Evolutionary conservation across 2,888 invertebrate species (phyloP).

Genomic region (Epirrita christyi): DNA sequence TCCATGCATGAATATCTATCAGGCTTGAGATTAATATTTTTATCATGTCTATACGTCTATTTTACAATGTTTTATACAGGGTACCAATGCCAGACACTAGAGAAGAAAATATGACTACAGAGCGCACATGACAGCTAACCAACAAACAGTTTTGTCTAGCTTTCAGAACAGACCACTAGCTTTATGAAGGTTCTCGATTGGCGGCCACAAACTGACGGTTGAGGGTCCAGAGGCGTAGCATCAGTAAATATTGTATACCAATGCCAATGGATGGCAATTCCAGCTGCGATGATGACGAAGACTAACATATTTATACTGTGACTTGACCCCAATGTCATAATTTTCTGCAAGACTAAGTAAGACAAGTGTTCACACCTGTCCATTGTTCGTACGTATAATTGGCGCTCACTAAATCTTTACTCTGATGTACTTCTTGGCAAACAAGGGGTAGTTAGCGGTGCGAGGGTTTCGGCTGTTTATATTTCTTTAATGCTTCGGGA

Average conservation of each 20-base stretch:
- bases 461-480: slow-evolving; percentile 40
- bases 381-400: not conserved
- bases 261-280: no score
- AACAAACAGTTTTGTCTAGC: not conserved
- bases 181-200: no score
- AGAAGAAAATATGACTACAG: slow-evolving; percentile 4
- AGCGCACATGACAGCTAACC: slow-evolving; percentile 1
- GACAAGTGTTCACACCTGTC: not conserved
- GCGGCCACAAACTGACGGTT: no score
- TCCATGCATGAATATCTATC: slow-evolving; percentile 83
- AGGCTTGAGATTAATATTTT: slow-evolving; percentile 80
- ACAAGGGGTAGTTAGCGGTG: slow-evolving; percentile 68
- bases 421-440: slow-evolving; percentile 63
- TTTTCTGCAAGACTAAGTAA: no score
- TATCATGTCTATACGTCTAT: slow-evolving; percentile 52
- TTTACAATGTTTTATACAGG: slow-evolving; percentile 27
- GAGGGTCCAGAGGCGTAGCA: no score
- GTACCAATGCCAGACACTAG: slow-evolving; percentile 45
- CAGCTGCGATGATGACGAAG: no score
- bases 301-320: no score
- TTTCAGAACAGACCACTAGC: no score
- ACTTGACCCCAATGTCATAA: no score
- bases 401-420: slow-evolving; percentile 24
- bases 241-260: no score
- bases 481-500: slow-evolving; percentile 44